Evolutionary conservation across 2,113 vertebrate genomes (phyloP), one percentile per base, ranked within the genome.

Genomic region (Oryzias javanicus): DNA sequence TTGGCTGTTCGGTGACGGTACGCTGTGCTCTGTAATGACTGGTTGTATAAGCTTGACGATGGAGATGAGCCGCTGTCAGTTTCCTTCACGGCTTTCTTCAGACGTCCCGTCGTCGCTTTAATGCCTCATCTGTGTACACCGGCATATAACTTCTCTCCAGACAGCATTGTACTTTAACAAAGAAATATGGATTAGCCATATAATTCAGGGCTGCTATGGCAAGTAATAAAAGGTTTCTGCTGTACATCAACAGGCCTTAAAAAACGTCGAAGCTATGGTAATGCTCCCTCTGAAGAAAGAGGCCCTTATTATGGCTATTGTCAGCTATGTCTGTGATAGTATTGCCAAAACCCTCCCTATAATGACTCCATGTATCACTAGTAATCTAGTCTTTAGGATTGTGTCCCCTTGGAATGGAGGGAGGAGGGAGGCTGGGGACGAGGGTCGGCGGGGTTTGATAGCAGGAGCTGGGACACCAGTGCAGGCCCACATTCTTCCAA

Each of bases 311-410:
- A 87, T 67, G 57, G 74, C 84, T 60, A 77, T 84, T 83, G 86
- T 90, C 86, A 84, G 60, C 74, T 24, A 27, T 64, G 78, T 63
- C 64, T 67, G 83, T 67, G 79, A 87, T 88, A 78, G 74, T 72
- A 72, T 84, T 84, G 84, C 86, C 87, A 89, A 86, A 86, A 86
- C 84, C 78, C 81, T 82, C 62, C 67, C 69, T 46, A 79, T 89
- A 90, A 89, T 89, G 89, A 83, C 83, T 86, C 85, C 76, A 86
- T 89, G 88, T 89, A 89, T 88, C 89, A 88, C 82, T 60, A 83
- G 87, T 89, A 88, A 89, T 91, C 87, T 89, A 86, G 87, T 90
- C 88, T 88, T 90, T 89, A 89, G 86, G 85, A 86, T 82, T 79
- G 74, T 85, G 85, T 85, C 85, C 84, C 81, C 58, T 74, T 68